Evolutionary conservation across 1,140 invertebrate species (phyloP), one percentile per base, ranked within the genome.

Genomic region (Aphaenogaster floridana): DNA sequence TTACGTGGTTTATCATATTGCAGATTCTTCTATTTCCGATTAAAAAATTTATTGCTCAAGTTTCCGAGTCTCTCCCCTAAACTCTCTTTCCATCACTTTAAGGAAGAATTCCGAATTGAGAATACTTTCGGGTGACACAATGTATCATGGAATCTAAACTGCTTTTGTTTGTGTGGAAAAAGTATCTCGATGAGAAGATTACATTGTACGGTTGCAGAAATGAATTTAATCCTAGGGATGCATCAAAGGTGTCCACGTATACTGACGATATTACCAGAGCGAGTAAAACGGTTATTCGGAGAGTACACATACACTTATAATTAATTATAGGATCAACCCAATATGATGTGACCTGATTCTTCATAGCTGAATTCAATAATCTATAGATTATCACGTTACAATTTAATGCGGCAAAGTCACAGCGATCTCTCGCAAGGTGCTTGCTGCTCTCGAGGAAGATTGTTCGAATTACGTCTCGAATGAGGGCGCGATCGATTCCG

Each of bases 331-430:
- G n/a, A 87, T 45, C 61, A 68, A 34, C 34, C 57, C 36, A 85
- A 69, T 76, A 88, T 81, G 42, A 85, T 84, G 76, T 87, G 78
- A 87, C 86, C 86, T 87, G 86, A 87, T n/a, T 84, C 68, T 84
- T 83, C 36, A 72, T 87, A 87, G 79, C 28, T 83, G 42, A 87
- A 74, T 36, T 84, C 28, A 78, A 85, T 77, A 85, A 86, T 77
- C 63, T 79, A 74, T 79, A 86, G 39, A 54, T 5, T 78, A 79
- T 34, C 9, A 66, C 39, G 34, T 79, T 59, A 79, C 45, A 78
- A 72, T 59, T 84, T 72, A 83, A 83, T 48, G 17, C 54, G 45
- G 83, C 48, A 48, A 79, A 71, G 80, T 74, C 54, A 48, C 34
- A 28, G 68, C 48, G 36, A 79, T 83, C 28, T 85, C 48, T 85